Evolutionary conservation across 2,113 vertebrate genomes (phyloP).

Genomic region (Pelvicachromis taeniatus): DNA sequence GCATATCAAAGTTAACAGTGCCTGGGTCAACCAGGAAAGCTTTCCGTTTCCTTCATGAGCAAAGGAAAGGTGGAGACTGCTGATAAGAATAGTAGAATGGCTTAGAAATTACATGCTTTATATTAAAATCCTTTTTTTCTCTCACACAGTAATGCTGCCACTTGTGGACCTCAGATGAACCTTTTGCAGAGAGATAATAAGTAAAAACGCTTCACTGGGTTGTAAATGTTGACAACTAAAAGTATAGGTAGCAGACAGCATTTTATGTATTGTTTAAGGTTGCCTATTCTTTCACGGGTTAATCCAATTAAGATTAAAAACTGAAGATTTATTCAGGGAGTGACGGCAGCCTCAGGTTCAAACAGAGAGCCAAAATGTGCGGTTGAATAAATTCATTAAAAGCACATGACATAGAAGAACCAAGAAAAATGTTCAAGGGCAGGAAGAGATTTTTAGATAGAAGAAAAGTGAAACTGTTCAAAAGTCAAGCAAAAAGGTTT

Average conservation of each 20-base stretch:
- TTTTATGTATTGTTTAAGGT: background rate
- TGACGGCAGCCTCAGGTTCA: background rate
- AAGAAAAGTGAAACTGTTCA: background rate
- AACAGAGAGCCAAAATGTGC: background rate
- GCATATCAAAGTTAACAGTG: slow-evolving; percentile 30
- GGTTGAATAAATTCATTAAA: slow-evolving; percentile 4
- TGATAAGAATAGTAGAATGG: slow-evolving; percentile 44
- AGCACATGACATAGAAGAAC: background rate
- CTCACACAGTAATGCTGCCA: background rate
- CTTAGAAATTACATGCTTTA: slow-evolving; percentile 44
- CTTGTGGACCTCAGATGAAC: slow-evolving; percentile 32
- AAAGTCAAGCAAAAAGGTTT: background rate
- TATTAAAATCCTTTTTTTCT: slow-evolving; percentile 27
- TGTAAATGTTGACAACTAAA: slow-evolving; percentile 2
- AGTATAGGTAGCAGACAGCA: background rate
- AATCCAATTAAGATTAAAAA: slow-evolving; percentile 30
- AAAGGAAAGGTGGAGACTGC: slow-evolving; percentile 35
- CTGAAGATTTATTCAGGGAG: background rate
- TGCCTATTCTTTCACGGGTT: background rate
- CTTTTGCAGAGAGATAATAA: background rate
- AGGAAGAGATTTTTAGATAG: background rate
- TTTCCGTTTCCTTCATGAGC: slow-evolving; percentile 4
- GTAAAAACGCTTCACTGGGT: background rate
- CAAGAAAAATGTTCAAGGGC: background rate
- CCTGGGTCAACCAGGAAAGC: background rate